These are phyloP conservation scores for Chloroceryle aenea DNA, from an alignment of 2,113 vertebrate genomes.

Conservation along the genomic window DNA sequence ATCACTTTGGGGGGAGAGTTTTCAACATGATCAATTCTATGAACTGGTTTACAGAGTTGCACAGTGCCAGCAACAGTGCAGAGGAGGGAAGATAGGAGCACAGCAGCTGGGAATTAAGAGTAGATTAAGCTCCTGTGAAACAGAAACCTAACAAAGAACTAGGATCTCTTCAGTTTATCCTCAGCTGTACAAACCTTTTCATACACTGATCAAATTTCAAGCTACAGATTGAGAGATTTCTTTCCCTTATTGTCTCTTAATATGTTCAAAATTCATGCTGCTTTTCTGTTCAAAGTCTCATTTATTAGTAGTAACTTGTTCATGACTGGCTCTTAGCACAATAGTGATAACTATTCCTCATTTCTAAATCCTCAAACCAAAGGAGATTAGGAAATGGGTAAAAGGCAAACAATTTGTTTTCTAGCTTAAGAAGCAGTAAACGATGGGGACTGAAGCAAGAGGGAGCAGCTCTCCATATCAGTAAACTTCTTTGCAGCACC, in stretches of 20 bases:
- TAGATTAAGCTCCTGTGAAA: conserved; percentile 1
- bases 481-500: not conserved
- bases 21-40: not conserved
- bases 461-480: not conserved
- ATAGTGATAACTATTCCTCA: not conserved
- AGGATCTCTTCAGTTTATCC: not conserved
- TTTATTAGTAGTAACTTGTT: not conserved
- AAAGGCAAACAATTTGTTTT: not conserved
- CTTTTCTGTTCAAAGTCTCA: not conserved
- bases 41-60: not conserved
- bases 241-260: not conserved
- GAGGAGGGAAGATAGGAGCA: not conserved
- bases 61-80: not conserved
- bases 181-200: not conserved
- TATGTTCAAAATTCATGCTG: not conserved
- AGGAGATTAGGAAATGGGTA: not conserved
- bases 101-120: conserved; percentile 11
- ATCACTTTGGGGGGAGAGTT: not conserved
- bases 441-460: not conserved
- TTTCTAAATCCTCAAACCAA: not conserved
- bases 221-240: not conserved
- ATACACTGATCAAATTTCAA: not conserved
- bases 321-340: not conserved
- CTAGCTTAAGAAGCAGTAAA: not conserved
- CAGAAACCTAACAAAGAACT: not conserved